These are phyloP conservation scores for Amblyraja radiata DNA, from an alignment of 2,797 vertebrate genomes.

Conservation along the genomic window DNA sequence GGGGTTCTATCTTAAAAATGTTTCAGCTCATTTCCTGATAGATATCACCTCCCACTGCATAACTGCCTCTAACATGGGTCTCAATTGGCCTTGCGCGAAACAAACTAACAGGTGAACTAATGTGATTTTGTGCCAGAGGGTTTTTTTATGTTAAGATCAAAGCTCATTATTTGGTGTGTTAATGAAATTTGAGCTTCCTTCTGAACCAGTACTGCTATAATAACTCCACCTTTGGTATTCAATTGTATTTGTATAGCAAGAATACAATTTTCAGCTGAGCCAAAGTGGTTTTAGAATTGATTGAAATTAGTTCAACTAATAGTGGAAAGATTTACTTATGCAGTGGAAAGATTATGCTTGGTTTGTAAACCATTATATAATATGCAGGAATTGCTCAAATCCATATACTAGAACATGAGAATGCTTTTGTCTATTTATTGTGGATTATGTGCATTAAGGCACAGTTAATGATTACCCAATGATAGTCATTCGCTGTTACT, in stretches of 20 bases:
- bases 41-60: not conserved
- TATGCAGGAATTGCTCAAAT: not conserved
- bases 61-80: not conserved
- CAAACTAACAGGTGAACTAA: not conserved
- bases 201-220: not conserved
- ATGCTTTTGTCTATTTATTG: not conserved
- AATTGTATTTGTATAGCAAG: not conserved
- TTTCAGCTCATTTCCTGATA: constrained; percentile 11
- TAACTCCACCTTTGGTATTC: not conserved
- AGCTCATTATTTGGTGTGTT: not conserved
- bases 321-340: not conserved
- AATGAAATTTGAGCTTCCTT: constrained; percentile 3
- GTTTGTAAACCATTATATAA: not conserved
- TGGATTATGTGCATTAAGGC: not conserved
- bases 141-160: not conserved
- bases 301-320: not conserved
- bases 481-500: not conserved
- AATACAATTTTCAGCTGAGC: not conserved
- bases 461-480: not conserved
- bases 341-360: not conserved
- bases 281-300: not conserved
- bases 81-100: not conserved
- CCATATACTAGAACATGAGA: not conserved
- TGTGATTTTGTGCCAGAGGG: not conserved
- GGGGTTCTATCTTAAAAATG: not conserved